Base-by-base conservation (phyloP, 1,140 invertebrate genomes). In the Pissodes strobi region DNA sequence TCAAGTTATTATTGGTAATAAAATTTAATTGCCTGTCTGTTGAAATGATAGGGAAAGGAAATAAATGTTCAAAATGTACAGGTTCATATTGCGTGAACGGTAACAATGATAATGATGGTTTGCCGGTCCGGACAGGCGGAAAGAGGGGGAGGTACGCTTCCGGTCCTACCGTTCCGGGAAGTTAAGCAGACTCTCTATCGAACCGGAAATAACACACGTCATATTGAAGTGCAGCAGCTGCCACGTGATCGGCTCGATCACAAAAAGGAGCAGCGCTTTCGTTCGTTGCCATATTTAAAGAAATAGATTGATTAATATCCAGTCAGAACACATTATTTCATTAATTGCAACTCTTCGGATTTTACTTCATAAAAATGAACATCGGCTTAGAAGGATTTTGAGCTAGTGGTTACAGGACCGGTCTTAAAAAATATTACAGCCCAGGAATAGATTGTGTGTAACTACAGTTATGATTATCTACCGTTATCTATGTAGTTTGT, bases 131-230 rank as follows among this genome's bases (percentile, higher is more conserved):
- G 58, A 61, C 58, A 51, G 58, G 48, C 48, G 37, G 48, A 61
- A 41, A 51, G 48, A 17, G 30, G 27, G 45, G 39, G 22, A 43
- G 25, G 34, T 19, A 30, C 4, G 34, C 34, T 27, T 61, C 48
- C 58, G 48, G 56, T 15, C 5, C 10, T n/a, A n/a, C 23, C 51
- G 49, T 61, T 38, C 4, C 13, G 58, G 57, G 27, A 46, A 46
- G 4, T 37, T 18, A 30, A 59, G 48, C 58, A n/a, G 48, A n/a
- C 25, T 61, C 21, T 61, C 23, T 43, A 61, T n/a, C 46, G 30
- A 61, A 61, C 58, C 58, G 58, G 46, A 51, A 61, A 61, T 61
- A 51, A 61, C 58, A 22, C 57, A 61, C 58, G 58, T 61, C 58
- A 61, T 61, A 51, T 61, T 39, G 58, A 21, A 51, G 58, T 61